Percentiles rank a stretch among this genome's conserved stretches.
Conservation (phyloP, 1,140 invertebrate species). For the Drosophila erecta region DNA sequence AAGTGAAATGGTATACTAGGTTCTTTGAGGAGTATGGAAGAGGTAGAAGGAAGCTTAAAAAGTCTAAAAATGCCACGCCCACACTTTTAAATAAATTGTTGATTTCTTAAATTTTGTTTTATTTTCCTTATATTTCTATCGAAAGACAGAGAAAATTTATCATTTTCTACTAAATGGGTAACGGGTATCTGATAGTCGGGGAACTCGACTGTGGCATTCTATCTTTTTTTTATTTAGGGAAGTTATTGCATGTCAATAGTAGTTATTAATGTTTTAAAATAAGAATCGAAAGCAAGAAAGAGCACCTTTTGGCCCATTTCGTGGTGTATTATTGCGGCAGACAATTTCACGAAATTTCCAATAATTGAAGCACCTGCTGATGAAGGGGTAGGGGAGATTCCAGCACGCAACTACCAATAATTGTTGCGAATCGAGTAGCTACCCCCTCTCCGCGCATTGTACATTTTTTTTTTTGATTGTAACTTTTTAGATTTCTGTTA, state of each 20-base stretch:
- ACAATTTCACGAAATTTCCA: conserved; percentile 41
- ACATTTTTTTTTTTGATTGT: too few relatives aligned
- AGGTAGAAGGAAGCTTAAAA: too few relatives aligned
- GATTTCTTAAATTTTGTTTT: too few relatives aligned
- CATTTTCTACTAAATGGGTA: too few relatives aligned
- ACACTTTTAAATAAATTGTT: too few relatives aligned
- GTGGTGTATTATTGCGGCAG: conserved; percentile 29
- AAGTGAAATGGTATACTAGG: too few relatives aligned
- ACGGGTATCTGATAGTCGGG: too few relatives aligned
- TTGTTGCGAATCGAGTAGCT: conserved; percentile 59
- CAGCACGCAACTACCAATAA: conserved; percentile 52
- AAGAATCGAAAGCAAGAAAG: background rate
- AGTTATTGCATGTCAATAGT: conserved; percentile 58
- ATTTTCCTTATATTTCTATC: too few relatives aligned
- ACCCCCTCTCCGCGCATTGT: too few relatives aligned
- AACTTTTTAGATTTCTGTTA: background rate
- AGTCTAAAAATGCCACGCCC: too few relatives aligned
- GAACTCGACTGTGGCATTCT: background rate
- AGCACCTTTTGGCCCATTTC: background rate
- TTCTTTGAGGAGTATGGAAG: too few relatives aligned
- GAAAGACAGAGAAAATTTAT: too few relatives aligned
- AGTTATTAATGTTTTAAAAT: conserved; percentile 57
- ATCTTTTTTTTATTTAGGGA: conserved; percentile 26
- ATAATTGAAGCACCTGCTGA: conserved; percentile 28
- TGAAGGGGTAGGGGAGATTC: conserved; percentile 23